These are phyloP conservation scores for Andrena cerasifolii DNA, from an alignment of 1,140 invertebrate genomes.

Conservation along the genomic window DNA sequence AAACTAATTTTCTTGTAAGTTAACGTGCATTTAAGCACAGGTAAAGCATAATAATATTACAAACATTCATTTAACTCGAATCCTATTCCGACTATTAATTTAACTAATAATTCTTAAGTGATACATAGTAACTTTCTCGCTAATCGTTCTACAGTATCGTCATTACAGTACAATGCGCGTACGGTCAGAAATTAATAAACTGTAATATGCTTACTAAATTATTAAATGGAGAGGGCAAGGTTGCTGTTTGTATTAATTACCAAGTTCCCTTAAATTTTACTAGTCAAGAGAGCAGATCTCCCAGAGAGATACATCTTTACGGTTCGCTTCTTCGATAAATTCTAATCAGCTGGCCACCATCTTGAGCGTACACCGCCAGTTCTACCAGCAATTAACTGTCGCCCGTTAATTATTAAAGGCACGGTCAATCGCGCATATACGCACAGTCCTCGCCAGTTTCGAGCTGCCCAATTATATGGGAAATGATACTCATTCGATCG, in stretches of 20 bases:
- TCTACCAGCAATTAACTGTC: conserved; percentile 41
- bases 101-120: too few species aligned
- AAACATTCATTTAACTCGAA: too few species aligned
- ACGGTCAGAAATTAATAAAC: neutral
- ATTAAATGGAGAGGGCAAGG: neutral
- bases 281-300: conserved; percentile 32
- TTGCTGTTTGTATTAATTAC: conserved; percentile 16
- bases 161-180: neutral
- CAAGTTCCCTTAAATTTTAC: conserved; percentile 19
- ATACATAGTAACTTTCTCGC: too few species aligned
- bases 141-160: neutral
- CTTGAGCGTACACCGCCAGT: neutral
- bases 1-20: too few species aligned
- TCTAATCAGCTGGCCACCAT: conserved; percentile 44
- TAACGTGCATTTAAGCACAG: too few species aligned
- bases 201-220: neutral
- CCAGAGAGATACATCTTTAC: conserved; percentile 34
- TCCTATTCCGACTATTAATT: too few species aligned
- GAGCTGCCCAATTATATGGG: conserved; percentile 12
- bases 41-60: too few species aligned
- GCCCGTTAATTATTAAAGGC: conserved; percentile 27
- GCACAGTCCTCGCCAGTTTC: neutral
- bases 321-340: conserved; percentile 31
- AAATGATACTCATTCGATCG: conserved; percentile 3
- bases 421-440: neutral